Evolutionary conservation across 2,113 vertebrate genomes (phyloP).

Genomic region (Mustela lutreola): DNA sequence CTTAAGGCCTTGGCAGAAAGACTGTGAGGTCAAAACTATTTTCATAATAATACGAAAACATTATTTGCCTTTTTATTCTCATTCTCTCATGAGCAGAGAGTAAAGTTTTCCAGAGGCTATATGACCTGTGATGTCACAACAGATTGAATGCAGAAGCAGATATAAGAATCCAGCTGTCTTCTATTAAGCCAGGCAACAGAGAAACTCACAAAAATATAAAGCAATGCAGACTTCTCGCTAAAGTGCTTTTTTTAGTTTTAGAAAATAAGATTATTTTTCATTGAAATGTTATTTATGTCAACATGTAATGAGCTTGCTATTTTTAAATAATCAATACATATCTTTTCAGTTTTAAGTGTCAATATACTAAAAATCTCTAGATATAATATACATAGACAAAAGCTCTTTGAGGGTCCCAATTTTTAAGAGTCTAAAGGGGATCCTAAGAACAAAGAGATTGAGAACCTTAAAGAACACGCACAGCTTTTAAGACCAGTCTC

Average conservation of each 20-base stretch:
- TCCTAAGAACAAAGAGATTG: neutral
- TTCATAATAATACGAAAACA: neutral
- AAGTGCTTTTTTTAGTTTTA: neutral
- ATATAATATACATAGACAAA: neutral
- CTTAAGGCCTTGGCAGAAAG: neutral
- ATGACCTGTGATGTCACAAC: neutral
- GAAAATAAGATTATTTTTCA: neutral
- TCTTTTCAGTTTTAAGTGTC: neutral
- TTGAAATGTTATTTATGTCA: neutral
- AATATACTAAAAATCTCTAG: neutral
- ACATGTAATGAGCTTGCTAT: neutral
- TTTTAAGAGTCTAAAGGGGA: neutral
- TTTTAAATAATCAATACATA: slow-evolving; percentile 10
- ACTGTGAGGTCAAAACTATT: neutral
- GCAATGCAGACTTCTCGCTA: neutral
- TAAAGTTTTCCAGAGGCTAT: neutral
- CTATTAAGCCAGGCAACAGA: neutral
- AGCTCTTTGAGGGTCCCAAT: neutral
- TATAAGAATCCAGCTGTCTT: neutral
- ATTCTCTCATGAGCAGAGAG: neutral
- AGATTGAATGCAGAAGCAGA: neutral
- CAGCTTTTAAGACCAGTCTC: neutral
- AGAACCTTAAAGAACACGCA: neutral
- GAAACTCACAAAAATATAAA: neutral
- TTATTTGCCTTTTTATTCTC: neutral